Evolutionary conservation across 2,888 invertebrate genomes (phyloP), one percentile per base, ranked within the genome.

Genomic region (Dorcus parallelipipedus): DNA sequence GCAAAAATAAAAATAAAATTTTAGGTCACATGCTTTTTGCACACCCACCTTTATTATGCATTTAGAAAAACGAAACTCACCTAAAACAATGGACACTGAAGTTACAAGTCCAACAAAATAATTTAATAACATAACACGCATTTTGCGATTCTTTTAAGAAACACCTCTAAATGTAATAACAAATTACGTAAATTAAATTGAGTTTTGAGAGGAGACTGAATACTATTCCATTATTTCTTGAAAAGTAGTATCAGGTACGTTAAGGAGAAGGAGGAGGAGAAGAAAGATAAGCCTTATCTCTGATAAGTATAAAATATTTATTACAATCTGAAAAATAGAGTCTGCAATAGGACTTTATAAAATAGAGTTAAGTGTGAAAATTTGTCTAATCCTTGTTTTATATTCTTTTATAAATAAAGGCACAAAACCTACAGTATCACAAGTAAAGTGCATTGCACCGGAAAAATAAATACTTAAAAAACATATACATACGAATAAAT

Each of bases 61-160:
- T 50, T 48, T 38, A 45, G 48, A 48, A 33, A 33, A 33, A 33
- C 6, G 26, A 33, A 61, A 71, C 72, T 68, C 72, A 79, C 80
- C 75, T 67, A 79, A 69, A 65, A 78, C 67, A 52, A 72, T 69
- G 60, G 74, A 73, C 33, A 73, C 72, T 23, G 72, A 65, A 20
- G 74, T 69, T 33, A 76, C 70, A 54, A 71, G 71, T 56, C 70
- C 73, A 54, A 76, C 73, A 71, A 84, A 83, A 69, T 85, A 80
- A 76, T 85, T 82, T 67, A 79, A 77, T 70, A 87, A 79, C 73
- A 80, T 79, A 77, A 82, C 82, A 75, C 83, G 81, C 84, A 84
- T 84, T 77, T 81, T 82, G 79, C 60, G 58, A 48, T 33, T 4
- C 3, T 33, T 47, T 40, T 47, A 43, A 20, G 49, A 9, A 47